Evolutionary conservation across 2,113 vertebrate genomes (phyloP).

Genomic region (Aptenodytes patagonicus): DNA sequence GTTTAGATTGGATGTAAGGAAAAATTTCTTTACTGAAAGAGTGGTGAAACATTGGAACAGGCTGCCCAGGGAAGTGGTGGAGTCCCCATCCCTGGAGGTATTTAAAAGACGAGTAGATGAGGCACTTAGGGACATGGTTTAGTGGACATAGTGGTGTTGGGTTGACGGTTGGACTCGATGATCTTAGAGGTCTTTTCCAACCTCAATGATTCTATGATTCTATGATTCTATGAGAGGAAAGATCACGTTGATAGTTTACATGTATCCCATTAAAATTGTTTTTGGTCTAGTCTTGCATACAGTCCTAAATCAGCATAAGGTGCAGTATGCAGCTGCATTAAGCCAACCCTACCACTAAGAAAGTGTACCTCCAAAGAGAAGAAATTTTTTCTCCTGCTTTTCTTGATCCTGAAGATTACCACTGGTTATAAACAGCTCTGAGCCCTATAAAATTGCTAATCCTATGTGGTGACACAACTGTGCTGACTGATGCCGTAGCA

Average conservation of each 20-base stretch:
- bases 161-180: no score
- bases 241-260: background rate
- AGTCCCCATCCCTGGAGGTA: no score
- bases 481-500: background rate
- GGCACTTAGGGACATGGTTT: no score
- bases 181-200: no score
- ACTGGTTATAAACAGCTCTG: background rate
- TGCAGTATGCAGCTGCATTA: background rate
- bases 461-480: background rate
- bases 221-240: background rate
- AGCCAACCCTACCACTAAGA: background rate
- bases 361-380: background rate
- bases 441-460: background rate
- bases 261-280: background rate
- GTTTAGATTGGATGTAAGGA: no score
- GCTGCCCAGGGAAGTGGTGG: no score
- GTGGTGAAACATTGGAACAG: no score
- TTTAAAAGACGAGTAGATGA: no score
- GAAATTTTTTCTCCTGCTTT: background rate
- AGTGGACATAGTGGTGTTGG: no score
- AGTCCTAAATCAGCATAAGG: background rate
- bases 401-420: background rate
- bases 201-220: no score
- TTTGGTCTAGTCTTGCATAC: background rate
- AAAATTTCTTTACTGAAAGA: no score